Conservation (phyloP, 2,797 vertebrate genomes). For the Thalassophryne amazonica region DNA sequence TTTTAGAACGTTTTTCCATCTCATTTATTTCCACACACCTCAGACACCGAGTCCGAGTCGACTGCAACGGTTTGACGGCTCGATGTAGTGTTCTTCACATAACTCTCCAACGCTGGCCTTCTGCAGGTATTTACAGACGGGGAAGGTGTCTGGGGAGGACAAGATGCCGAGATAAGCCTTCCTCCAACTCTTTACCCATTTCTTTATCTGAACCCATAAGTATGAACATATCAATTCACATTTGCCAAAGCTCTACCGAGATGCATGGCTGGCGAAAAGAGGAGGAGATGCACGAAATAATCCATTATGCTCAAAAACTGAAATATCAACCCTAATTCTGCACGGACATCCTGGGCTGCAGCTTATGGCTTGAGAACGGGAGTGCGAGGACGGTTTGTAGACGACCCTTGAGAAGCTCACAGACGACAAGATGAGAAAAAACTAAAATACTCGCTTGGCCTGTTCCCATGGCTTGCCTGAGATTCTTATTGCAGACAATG, state of each 20-base stretch:
- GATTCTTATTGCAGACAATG: conserved; percentile 67
- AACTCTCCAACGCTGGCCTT: conserved; percentile 72
- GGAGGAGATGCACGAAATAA: conserved; percentile 68
- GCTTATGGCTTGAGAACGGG: conserved; percentile 57
- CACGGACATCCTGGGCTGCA: conserved; percentile 52
- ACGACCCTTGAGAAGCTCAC: conserved; percentile 59
- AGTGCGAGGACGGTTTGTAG: conserved; percentile 59
- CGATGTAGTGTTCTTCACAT: conserved; percentile 58
- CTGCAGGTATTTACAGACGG: conserved; percentile 70
- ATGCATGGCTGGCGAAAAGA: conserved; percentile 72
- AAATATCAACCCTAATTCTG: conserved; percentile 72
- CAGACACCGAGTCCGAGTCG: conserved; percentile 27
- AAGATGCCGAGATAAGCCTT: conserved; percentile 76
- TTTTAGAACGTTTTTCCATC: conserved; percentile 19
- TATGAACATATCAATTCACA: conserved; percentile 75
- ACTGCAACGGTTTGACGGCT: conserved; percentile 50
- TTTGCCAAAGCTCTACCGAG: conserved; percentile 67
- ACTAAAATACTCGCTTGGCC: conserved; percentile 46
- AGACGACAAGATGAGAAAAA: conserved; percentile 65
- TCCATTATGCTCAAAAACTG: conserved; percentile 76
- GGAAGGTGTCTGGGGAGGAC: conserved; percentile 51
- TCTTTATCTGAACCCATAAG: conserved; percentile 69
- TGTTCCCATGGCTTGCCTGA: conserved; percentile 57
- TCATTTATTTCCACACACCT: conserved; percentile 34
- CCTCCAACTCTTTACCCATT: conserved; percentile 35